Conservation (phyloP, 2,797 vertebrate genomes). For the Thamnophis elegans region DNA sequence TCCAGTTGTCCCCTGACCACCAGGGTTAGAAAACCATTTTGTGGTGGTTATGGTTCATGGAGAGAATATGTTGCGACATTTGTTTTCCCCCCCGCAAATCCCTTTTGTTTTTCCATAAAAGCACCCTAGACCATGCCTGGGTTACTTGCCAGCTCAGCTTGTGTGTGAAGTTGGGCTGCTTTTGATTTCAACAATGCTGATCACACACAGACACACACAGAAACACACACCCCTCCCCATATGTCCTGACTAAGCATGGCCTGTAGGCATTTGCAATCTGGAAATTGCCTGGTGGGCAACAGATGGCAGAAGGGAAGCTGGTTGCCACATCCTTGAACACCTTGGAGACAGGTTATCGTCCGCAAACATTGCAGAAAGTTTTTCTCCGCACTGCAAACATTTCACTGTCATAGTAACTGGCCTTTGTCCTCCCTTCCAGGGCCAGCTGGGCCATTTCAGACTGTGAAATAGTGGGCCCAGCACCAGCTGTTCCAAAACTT, state of each 20-base stretch:
- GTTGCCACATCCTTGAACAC: background rate
- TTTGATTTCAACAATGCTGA: background rate
- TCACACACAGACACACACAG: background rate
- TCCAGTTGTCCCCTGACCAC: background rate
- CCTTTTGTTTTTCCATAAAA: background rate
- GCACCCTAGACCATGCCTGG: background rate
- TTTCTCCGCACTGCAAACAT: background rate
- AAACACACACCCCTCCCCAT: too few relatives aligned
- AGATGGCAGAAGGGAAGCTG: background rate
- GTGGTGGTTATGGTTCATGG: background rate
- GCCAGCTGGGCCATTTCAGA: background rate
- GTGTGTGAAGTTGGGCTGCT: background rate
- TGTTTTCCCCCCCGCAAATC: background rate
- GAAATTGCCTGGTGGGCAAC: background rate
- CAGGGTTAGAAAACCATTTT: background rate
- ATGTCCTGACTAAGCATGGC: background rate
- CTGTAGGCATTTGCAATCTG: background rate
- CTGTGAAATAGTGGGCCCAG: background rate
- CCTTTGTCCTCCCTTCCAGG: slow-evolving; percentile 5
- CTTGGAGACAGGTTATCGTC: slow-evolving; percentile 19
- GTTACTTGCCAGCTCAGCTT: background rate
- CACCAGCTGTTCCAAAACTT: background rate
- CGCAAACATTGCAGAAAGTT: slow-evolving; percentile 11
- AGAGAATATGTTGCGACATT: background rate
- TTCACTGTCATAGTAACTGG: background rate